Percentiles rank a stretch among this genome's conserved stretches.
Evolutionary conservation across 2,113 vertebrate genomes (phyloP).

Genomic region (Montifringilla adamsi): DNA sequence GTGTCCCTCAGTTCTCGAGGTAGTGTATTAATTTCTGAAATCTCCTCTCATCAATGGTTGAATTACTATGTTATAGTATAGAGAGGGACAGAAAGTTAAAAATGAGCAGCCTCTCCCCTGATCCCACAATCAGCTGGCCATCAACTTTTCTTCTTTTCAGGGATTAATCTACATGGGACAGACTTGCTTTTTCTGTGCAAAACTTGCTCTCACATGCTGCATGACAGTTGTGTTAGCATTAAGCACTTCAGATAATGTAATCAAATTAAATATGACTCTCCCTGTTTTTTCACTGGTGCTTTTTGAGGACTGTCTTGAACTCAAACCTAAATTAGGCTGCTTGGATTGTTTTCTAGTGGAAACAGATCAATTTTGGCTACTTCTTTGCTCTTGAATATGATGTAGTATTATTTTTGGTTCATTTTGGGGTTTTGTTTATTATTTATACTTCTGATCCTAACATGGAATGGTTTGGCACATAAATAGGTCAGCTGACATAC

Average conservation of each 20-base stretch:
- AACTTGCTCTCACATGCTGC: neutral
- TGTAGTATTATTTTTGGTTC: neutral
- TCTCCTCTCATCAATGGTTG: neutral
- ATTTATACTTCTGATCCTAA: neutral
- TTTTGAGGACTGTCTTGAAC: neutral
- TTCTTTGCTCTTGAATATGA: neutral
- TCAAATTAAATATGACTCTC: neutral
- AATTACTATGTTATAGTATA: neutral
- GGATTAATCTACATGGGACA: neutral
- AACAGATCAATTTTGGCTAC: neutral
- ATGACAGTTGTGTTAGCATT: neutral
- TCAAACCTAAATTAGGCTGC: neutral
- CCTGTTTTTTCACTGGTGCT: neutral
- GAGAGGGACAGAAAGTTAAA: neutral
- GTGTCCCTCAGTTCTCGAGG: neutral
- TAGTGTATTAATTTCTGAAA: neutral
- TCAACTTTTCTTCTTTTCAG: neutral
- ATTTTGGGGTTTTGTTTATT: neutral
- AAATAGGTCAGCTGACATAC: neutral
- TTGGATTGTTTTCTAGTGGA: neutral
- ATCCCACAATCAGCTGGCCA: neutral
- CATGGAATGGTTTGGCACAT: neutral
- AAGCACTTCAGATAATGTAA: neutral
- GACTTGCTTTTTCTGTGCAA: neutral
- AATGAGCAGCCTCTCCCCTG: neutral